Evolutionary conservation across 1,140 invertebrate genomes (phyloP).

Genomic region (Drosophila orosa): DNA sequence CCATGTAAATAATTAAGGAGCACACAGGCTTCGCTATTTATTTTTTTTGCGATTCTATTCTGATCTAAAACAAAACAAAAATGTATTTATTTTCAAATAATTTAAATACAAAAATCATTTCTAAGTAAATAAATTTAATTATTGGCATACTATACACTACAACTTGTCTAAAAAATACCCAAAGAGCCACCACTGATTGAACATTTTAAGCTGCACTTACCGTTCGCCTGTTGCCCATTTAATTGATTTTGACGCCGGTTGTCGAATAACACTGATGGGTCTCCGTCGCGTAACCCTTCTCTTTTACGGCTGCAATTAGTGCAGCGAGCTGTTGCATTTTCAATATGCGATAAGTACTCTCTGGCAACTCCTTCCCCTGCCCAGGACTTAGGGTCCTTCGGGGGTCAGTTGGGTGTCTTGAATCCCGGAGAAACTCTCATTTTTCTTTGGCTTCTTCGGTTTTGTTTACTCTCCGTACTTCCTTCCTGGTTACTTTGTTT

Average conservation of each 20-base stretch:
- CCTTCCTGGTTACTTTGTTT: constrained; percentile 56
- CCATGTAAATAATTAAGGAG: too few species aligned
- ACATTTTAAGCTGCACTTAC: constrained; percentile 74
- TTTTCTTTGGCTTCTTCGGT: constrained; percentile 30
- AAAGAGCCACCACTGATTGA: not conserved
- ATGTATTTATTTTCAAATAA: not conserved
- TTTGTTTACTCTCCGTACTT: constrained; percentile 44
- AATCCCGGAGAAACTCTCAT: constrained; percentile 33
- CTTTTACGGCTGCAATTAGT: constrained; percentile 64
- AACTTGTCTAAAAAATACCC: not conserved
- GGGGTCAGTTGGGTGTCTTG: constrained; percentile 38
- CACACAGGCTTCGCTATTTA: too few species aligned
- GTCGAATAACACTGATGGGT: constrained; percentile 30
- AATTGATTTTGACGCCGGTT: constrained; percentile 81
- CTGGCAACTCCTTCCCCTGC: constrained; percentile 1
- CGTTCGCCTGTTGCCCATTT: constrained; percentile 76
- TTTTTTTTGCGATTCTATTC: not conserved
- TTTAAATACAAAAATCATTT: not conserved
- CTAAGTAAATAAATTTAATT: not conserved
- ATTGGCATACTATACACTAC: not conserved
- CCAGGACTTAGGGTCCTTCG: constrained; percentile 1
- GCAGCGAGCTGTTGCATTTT: constrained; percentile 56
- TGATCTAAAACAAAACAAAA: not conserved
- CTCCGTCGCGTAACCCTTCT: not conserved
- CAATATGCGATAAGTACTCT: constrained; percentile 52